Evolutionary conservation across 2,113 vertebrate genomes (phyloP).

Genomic region (Centropus bengalensis): DNA sequence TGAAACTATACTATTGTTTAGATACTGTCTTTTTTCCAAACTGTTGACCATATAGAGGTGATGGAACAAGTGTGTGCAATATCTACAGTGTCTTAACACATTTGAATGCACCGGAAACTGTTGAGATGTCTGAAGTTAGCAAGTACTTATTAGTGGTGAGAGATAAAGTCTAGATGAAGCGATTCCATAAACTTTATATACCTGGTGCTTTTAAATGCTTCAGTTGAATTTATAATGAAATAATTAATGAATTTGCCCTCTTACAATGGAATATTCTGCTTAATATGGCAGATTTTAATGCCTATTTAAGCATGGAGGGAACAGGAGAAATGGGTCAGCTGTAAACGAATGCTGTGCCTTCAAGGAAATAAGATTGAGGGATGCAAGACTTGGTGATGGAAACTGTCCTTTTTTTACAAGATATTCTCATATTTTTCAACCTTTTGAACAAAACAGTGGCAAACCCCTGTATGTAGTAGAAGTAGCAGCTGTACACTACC

Average conservation of each 20-base stretch:
- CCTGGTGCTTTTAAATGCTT: not conserved
- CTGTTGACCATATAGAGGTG: not conserved
- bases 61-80: not conserved
- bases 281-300: not conserved
- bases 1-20: not conserved
- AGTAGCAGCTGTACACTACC: not conserved
- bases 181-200: not conserved
- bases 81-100: not conserved
- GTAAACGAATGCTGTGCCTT: not conserved
- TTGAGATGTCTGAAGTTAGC: not conserved
- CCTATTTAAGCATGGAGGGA: not conserved
- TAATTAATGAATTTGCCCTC: not conserved
- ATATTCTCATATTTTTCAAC: not conserved
- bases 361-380: not conserved
- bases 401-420: not conserved
- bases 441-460: not conserved
- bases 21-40: not conserved
- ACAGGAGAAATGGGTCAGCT: not conserved
- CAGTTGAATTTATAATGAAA: not conserved
- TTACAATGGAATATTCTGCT: not conserved
- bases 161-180: not conserved
- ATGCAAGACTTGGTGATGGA: not conserved
- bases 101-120: not conserved
- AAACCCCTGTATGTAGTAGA: not conserved
- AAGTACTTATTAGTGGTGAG: not conserved